Conservation (phyloP, 2,888 invertebrate species). For the Eupithecia dodoneata region DNA sequence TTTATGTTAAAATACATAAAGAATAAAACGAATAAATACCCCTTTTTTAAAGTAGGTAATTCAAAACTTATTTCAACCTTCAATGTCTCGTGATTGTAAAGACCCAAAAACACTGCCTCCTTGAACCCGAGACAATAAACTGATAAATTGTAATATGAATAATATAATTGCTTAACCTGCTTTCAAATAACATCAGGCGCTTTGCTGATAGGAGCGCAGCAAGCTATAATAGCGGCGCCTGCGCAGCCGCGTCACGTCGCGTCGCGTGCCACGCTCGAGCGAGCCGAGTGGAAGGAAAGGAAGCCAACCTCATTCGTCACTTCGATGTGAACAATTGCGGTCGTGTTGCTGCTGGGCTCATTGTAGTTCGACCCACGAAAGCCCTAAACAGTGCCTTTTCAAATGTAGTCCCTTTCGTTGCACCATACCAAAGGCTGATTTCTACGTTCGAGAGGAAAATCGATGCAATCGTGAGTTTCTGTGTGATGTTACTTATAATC, state of each 20-base stretch:
- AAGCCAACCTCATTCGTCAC: conserved; percentile 61
- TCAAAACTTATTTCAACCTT: background rate
- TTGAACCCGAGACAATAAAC: conserved; percentile 3
- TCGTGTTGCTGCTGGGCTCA: conserved; percentile 79
- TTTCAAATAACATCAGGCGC: conserved; percentile 10
- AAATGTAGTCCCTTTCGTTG: conserved; percentile 82
- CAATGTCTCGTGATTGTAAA: background rate
- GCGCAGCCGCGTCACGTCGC: conserved; percentile 25
- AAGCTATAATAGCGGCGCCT: conserved; percentile 15
- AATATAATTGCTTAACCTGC: background rate
- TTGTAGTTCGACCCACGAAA: conserved; percentile 81
- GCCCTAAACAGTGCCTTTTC: conserved; percentile 79
- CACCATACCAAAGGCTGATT: conserved; percentile 67
- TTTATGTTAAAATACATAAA: background rate
- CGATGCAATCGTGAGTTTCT: conserved; percentile 78
- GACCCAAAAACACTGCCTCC: background rate
- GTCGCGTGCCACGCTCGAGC: conserved; percentile 23
- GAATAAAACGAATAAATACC: too few relatives aligned
- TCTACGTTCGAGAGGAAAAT: conserved; percentile 76
- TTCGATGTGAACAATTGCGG: conserved; percentile 77
- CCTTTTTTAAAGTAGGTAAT: background rate
- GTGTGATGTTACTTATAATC: conserved; percentile 38
- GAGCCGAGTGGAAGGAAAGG: conserved; percentile 14
- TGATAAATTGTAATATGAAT: background rate
- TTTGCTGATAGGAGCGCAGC: background rate